Conservation (phyloP, 2,113 vertebrate species). For the Fulmarus glacialis region DNA sequence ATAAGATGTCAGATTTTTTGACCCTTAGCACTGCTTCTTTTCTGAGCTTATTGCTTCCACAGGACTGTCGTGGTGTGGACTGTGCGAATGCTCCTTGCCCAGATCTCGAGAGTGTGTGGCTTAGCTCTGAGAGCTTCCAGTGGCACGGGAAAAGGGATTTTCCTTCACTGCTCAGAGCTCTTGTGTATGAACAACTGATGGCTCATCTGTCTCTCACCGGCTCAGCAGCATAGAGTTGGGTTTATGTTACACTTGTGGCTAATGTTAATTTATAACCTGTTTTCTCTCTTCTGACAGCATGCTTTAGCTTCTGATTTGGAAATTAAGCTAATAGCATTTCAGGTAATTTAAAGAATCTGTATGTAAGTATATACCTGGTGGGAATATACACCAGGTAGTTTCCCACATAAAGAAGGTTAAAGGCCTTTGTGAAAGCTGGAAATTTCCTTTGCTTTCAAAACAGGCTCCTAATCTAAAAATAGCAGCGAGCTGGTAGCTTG, state of each 20-base stretch:
- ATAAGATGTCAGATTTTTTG: not conserved
- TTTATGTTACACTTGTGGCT: not conserved
- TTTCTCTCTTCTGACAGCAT: not conserved
- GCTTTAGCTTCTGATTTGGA: not conserved
- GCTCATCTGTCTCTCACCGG: not conserved
- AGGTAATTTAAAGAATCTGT: not conserved
- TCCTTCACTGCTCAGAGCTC: not conserved
- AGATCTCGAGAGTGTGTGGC: fast-evolving
- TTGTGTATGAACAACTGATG: not conserved
- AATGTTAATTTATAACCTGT: not conserved
- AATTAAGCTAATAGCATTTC: not conserved
- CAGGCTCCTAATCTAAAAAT: conserved; percentile 41
- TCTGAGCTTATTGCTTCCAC: not conserved
- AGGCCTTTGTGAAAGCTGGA: conserved; percentile 28
- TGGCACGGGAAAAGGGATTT: not conserved
- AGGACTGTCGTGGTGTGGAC: not conserved
- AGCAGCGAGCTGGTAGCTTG: conserved; percentile 37
- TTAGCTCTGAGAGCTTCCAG: not conserved
- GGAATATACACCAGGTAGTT: conserved; percentile 14
- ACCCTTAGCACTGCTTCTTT: not conserved
- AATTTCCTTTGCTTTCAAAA: conserved; percentile 56
- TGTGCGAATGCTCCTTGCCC: not conserved
- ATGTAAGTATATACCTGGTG: not conserved
- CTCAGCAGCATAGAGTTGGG: not conserved
- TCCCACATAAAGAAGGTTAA: not conserved